Percentiles rank a stretch among this genome's conserved stretches.
Conservation (phyloP, 2,888 invertebrate genomes). For the Sericinus montela region DNA sequence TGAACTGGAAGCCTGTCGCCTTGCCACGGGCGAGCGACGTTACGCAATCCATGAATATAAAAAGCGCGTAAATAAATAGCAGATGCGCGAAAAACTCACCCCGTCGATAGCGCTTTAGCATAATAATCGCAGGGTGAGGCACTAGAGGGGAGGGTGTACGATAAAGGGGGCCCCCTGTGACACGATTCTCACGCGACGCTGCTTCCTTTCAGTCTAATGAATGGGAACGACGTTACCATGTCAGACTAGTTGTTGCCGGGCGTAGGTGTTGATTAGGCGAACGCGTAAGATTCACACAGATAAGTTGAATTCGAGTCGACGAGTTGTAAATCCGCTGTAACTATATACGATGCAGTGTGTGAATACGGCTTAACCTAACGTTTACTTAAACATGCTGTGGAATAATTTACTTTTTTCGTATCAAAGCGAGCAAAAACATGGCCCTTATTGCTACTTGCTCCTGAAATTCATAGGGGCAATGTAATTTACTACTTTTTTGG, state of each 20-base stretch:
- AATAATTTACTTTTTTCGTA: too few species aligned
- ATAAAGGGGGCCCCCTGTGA: conserved; percentile 44
- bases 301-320: too few species aligned
- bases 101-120: conserved; percentile 70
- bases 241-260: conserved; percentile 47
- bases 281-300: not conserved
- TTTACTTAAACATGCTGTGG: too few species aligned
- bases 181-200: conserved; percentile 75
- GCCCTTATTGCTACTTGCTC: too few species aligned
- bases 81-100: conserved; percentile 78
- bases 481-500: too few species aligned
- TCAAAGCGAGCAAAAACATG: too few species aligned
- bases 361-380: not conserved
- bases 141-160: conserved; percentile 30
- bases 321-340: too few species aligned
- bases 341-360: not conserved
- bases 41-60: conserved; percentile 74
- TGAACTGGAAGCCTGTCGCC: conserved; percentile 67
- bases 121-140: conserved; percentile 64
- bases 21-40: conserved; percentile 54
- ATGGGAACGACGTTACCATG: conserved; percentile 60
- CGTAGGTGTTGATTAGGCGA: conserved; percentile 10
- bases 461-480: too few species aligned
- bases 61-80: conserved; percentile 78
- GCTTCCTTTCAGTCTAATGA: conserved; percentile 73